These are phyloP conservation scores for Chaetogeoica ovagalla DNA, from an alignment of 2,888 invertebrate genomes.

Conservation along the genomic window DNA sequence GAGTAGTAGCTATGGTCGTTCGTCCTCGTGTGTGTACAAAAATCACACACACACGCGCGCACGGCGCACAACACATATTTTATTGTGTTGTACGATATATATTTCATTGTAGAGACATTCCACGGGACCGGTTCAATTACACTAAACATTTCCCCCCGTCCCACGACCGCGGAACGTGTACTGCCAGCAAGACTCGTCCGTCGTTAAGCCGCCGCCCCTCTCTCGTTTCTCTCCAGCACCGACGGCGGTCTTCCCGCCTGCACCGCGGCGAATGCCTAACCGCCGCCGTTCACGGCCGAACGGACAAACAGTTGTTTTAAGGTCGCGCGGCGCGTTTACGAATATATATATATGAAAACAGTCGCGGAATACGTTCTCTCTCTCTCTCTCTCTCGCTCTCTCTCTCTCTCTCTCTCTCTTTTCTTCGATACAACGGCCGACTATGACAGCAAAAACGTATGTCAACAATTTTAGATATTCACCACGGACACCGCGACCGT, in stretches of 20 bases:
- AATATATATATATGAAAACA: too few relatives aligned
- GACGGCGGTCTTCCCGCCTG: background rate
- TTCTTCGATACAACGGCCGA: too few relatives aligned
- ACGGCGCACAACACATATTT: slow-evolving; percentile 4
- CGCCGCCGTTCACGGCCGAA: slow-evolving; percentile 26
- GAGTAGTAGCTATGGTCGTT: slow-evolving; percentile 5
- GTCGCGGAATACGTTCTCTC: slow-evolving; percentile 40
- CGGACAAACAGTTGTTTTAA: slow-evolving; percentile 44
- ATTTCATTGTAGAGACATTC: slow-evolving; percentile 32
- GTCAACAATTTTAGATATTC: too few relatives aligned
- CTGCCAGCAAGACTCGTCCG: background rate
- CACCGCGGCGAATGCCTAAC: background rate
- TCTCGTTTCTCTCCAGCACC: background rate
- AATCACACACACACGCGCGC: too few relatives aligned
- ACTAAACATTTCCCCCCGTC: slow-evolving; percentile 12
- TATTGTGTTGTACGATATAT: slow-evolving; percentile 27
- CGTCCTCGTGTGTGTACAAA: background rate
- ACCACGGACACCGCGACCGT: too few relatives aligned
- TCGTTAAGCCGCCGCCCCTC: background rate
- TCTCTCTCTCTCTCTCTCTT: background rate
- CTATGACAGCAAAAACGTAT: background rate
- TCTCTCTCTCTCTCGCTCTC: too few relatives aligned
- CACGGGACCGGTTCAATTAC: slow-evolving; percentile 51
- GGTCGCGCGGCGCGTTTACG: slow-evolving; percentile 10
- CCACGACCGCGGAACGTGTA: too few relatives aligned